Conservation (phyloP, 2,113 vertebrate species). For the Salvelinus alpinus region DNA sequence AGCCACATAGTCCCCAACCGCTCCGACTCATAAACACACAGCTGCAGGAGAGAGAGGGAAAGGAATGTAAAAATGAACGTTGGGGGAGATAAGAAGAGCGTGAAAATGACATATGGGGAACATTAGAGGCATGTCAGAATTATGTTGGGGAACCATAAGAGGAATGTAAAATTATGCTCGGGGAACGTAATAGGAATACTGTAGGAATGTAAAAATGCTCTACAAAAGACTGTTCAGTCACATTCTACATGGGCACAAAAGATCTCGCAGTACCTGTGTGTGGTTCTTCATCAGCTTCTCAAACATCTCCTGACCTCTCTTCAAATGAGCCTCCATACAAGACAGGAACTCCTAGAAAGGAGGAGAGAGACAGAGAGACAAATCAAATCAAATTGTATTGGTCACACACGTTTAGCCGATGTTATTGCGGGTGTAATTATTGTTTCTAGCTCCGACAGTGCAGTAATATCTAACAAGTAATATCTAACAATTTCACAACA, state of each 20-base stretch:
- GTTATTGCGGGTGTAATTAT: too few species aligned
- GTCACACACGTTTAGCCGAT: too few species aligned
- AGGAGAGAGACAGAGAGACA: neutral
- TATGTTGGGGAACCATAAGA: neutral
- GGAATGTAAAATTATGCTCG: neutral
- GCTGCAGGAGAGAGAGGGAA: conserved; percentile 58
- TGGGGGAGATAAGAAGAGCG: neutral
- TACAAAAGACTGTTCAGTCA: neutral
- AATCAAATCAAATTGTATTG: too few species aligned
- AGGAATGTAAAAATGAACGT: neutral
- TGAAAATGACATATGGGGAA: too few species aligned
- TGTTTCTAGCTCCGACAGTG: too few species aligned
- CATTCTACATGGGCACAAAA: neutral
- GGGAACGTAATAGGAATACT: too few species aligned
- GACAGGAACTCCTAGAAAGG: conserved; percentile 79
- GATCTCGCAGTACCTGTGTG: too few species aligned
- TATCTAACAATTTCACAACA: too few species aligned
- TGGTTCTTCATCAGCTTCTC: conserved; percentile 80
- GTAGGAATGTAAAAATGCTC: too few species aligned
- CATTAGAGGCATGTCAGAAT: too few species aligned
- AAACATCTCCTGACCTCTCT: conserved; percentile 72
- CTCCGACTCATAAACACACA: conserved; percentile 69
- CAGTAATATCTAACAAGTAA: too few species aligned
- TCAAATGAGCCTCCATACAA: conserved; percentile 80
- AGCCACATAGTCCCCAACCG: conserved; percentile 38